Percentiles rank a stretch among this genome's conserved stretches.
Evolutionary conservation across 1,140 invertebrate genomes (phyloP).

Genomic region (Halesus radiatus): DNA sequence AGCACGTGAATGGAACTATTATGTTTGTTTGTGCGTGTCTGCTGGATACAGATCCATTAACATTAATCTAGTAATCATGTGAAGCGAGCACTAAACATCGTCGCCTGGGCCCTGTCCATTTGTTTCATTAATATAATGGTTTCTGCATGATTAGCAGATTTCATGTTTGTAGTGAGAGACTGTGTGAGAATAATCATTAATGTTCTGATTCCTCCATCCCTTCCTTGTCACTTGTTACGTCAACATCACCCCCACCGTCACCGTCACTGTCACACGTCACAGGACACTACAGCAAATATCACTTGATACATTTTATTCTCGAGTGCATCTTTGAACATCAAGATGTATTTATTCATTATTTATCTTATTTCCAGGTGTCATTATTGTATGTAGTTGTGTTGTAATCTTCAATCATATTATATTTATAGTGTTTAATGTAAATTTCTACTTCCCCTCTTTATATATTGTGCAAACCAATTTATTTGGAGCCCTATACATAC

Average conservation of each 20-base stretch:
- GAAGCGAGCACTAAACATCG: constrained; percentile 50
- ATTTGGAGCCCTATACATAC: no score
- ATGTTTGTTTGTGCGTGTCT: constrained; percentile 57
- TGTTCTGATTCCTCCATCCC: constrained; percentile 37
- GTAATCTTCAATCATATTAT: neutral
- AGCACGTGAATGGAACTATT: constrained; percentile 57
- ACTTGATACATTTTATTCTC: neutral
- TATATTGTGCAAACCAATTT: no score
- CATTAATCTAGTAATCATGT: constrained; percentile 51
- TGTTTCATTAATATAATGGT: constrained; percentile 35
- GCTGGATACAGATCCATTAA: constrained; percentile 55
- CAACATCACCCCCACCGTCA: neutral
- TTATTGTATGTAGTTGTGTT: constrained; percentile 4
- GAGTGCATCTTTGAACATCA: no score
- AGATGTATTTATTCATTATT: neutral
- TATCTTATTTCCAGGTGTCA: constrained; percentile 10
- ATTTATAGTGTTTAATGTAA: neutral
- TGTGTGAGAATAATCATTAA: constrained; percentile 31
- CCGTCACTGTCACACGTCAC: neutral
- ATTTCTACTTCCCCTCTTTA: no score
- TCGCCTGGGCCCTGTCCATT: constrained; percentile 37
- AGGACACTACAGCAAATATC: constrained; percentile 56
- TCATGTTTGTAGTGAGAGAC: constrained; percentile 50
- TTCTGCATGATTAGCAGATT: constrained; percentile 57
- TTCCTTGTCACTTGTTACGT: constrained; percentile 15